Conservation (phyloP, 53 echinoderm and acorn worm genomes). For the Echinarachnius parma region DNA sequence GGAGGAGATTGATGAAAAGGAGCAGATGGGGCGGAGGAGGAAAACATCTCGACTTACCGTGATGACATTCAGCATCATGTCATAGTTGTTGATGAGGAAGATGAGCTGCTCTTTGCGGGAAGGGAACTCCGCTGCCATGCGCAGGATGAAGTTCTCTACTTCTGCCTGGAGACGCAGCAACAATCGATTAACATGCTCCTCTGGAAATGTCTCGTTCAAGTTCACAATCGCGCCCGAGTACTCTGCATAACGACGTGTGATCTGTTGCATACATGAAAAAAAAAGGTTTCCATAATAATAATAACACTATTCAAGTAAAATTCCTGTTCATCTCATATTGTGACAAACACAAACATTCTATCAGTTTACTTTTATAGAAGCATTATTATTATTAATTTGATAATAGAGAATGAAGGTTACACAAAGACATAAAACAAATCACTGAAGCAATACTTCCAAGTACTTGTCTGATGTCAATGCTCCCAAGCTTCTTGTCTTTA, state of each 20-base stretch:
- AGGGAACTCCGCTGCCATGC: slow-evolving; percentile 96
- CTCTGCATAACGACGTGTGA: slow-evolving; percentile 93
- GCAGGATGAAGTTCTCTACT: slow-evolving; percentile 93
- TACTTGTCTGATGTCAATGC: too few relatives aligned
- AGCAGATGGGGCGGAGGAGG: background rate
- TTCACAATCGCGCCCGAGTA: slow-evolving; percentile 95
- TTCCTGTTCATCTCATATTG: too few relatives aligned
- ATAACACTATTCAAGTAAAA: too few relatives aligned
- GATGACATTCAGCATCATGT: slow-evolving; percentile 96
- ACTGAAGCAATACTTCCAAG: too few relatives aligned
- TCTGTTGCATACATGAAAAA: too few relatives aligned
- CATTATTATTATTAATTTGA: too few relatives aligned
- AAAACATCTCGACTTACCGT: slow-evolving; percentile 84
- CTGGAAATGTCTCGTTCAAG: slow-evolving; percentile 91
- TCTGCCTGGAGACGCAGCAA: slow-evolving; percentile 76
- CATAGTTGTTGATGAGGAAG: slow-evolving; percentile 98
- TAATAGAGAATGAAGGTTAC: too few relatives aligned
- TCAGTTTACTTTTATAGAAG: too few relatives aligned
- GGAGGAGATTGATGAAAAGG: background rate
- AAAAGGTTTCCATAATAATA: too few relatives aligned
- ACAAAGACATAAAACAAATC: too few relatives aligned
- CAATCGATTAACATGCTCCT: slow-evolving; percentile 77
- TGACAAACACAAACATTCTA: too few relatives aligned
- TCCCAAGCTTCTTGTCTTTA: too few relatives aligned
- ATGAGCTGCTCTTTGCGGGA: slow-evolving; percentile 90